phyloP scores from a whole-genome alignment of 2,797 vertebrate genomes.

The Fundulus diaphanus region DNA sequence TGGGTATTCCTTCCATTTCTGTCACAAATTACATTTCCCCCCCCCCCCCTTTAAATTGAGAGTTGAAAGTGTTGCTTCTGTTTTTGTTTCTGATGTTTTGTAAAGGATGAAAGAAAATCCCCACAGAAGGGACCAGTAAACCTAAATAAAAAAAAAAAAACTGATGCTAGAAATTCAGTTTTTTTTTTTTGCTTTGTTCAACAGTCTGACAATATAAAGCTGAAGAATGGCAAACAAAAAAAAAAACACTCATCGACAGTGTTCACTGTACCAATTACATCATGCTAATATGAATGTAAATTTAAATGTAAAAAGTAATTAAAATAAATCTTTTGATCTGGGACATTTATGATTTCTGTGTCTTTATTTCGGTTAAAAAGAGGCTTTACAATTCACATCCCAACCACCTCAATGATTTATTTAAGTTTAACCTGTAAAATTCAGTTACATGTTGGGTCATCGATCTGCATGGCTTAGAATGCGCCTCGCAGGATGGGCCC shows the following conservation, averaged over 20 bases:
- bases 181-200: conserved; percentile 16
- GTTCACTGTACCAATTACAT: conserved; percentile 71
- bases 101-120: conserved; percentile 32
- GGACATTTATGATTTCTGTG: conserved; percentile 19
- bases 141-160: conserved; percentile 25
- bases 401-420: background rate
- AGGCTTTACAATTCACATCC: background rate
- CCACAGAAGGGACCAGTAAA: conserved; percentile 50
- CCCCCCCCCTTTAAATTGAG: conserved; percentile 8
- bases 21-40: conserved; percentile 4
- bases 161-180: conserved; percentile 37
- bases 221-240: conserved; percentile 10
- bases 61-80: conserved; percentile 27
- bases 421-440: background rate
- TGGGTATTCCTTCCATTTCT: conserved; percentile 40
- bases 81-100: conserved; percentile 50
- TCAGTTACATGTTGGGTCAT: background rate
- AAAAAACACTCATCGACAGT: conserved; percentile 47
- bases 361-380: background rate
- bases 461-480: too few species aligned
- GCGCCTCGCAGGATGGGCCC: too few species aligned
- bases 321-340: conserved; percentile 65
- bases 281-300: conserved; percentile 79
- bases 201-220: conserved; percentile 43
- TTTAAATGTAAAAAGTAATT: conserved; percentile 68